Conservation (phyloP, 2,797 vertebrate genomes). For the Myotis findleyi region DNA sequence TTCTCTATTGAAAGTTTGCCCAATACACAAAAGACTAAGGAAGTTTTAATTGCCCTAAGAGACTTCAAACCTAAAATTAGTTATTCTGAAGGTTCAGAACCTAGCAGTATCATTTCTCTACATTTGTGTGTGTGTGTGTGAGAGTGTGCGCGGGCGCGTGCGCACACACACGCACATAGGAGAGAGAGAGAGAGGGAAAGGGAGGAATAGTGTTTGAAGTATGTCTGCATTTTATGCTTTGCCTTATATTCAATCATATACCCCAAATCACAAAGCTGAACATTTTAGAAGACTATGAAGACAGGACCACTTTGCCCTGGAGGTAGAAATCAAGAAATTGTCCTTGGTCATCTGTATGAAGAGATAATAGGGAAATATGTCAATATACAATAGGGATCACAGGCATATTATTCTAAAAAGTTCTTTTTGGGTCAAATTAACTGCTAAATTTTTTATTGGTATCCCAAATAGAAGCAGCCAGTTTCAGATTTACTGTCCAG, state of each 20-base stretch:
- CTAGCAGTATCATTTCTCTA: background rate
- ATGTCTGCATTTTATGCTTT: background rate
- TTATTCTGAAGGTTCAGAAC: background rate
- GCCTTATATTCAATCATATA: background rate
- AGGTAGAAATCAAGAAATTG: background rate
- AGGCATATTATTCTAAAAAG: background rate
- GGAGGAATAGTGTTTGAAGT: background rate
- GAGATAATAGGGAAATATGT: background rate
- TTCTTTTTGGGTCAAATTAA: background rate
- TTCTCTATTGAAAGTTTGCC: background rate
- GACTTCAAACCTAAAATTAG: background rate
- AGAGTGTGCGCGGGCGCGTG: too few species aligned
- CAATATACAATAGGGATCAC: background rate
- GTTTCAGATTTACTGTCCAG: background rate
- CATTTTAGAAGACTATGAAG: background rate
- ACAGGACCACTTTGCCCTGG: background rate
- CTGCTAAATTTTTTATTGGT: background rate
- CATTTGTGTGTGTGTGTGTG: conserved; percentile 18
- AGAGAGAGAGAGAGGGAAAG: background rate
- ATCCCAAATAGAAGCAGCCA: background rate
- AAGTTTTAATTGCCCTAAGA: background rate
- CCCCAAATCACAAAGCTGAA: background rate
- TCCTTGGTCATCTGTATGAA: background rate
- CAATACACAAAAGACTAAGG: background rate
- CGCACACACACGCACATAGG: background rate